Evolutionary conservation across 2,888 invertebrate genomes (phyloP).

Genomic region (Calameuta pallipes): DNA sequence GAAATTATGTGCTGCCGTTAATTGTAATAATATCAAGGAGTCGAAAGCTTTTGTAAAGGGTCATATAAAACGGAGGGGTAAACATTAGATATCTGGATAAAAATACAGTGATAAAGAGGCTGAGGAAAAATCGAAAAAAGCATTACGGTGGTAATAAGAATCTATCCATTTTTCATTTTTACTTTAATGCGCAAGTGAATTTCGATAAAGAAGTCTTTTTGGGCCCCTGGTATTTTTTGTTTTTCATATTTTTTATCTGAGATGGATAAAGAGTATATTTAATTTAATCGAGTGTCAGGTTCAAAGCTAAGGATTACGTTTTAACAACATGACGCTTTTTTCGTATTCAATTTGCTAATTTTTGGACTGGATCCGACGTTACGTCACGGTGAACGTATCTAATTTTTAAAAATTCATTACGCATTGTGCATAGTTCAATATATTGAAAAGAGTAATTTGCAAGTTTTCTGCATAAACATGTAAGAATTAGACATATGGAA

Average conservation of each 20-base stretch:
- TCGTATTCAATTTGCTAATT: no score
- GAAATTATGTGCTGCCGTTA: background rate
- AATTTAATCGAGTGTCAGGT: background rate
- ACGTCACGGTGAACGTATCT: background rate
- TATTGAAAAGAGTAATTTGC: background rate
- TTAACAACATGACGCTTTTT: background rate
- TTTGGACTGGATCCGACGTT: no score
- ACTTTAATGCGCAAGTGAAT: background rate
- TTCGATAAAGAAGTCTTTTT: background rate
- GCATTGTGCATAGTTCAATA: background rate
- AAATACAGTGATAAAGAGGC: background rate
- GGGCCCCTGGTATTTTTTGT: background rate
- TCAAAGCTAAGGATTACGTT: background rate
- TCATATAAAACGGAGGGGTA: background rate
- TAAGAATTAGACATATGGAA: background rate
- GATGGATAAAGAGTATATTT: background rate
- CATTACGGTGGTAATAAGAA: background rate
- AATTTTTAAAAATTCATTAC: background rate
- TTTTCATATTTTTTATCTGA: background rate
- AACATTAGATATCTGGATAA: background rate
- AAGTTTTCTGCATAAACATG: background rate
- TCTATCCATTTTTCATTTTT: background rate
- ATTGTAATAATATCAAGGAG: background rate
- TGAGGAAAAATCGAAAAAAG: constrained; percentile 7
- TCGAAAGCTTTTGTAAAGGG: background rate